These are phyloP conservation scores for Eurois occulta DNA, from an alignment of 2,888 invertebrate species.

Conservation along the genomic window DNA sequence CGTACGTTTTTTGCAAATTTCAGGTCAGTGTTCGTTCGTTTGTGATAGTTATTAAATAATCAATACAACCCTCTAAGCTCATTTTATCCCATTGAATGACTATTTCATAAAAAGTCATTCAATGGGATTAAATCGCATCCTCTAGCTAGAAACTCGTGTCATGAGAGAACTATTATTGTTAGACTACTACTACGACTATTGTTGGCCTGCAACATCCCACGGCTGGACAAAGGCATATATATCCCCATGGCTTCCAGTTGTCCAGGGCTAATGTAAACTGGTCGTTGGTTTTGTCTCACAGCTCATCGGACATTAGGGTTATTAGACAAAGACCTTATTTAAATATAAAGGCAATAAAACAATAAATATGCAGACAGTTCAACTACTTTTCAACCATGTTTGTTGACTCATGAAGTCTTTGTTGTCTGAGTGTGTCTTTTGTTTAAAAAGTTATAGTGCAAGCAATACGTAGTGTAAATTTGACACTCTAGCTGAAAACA, in stretches of 20 bases:
- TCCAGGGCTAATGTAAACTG: neutral
- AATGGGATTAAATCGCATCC: neutral
- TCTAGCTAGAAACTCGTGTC: too few relatives aligned
- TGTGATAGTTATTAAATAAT: too few relatives aligned
- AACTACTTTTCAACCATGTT: slow-evolving; percentile 6
- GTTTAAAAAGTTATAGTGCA: slow-evolving; percentile 10
- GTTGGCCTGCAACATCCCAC: neutral
- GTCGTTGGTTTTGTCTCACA: neutral
- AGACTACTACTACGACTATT: neutral
- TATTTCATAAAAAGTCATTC: neutral
- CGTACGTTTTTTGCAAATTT: neutral
- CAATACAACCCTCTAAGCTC: too few relatives aligned
- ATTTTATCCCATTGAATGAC: too few relatives aligned
- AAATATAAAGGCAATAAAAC: slow-evolving; percentile 24
- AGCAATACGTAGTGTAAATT: neutral
- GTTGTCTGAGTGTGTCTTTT: slow-evolving; percentile 40
- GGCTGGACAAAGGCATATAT: neutral
- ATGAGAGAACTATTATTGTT: neutral
- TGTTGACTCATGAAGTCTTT: slow-evolving; percentile 17
- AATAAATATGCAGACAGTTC: slow-evolving; percentile 33
- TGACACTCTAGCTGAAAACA: neutral
- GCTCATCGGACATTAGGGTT: neutral
- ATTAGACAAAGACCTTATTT: slow-evolving; percentile 2
- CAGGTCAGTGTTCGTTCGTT: too few relatives aligned
- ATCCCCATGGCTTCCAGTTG: neutral